Evolutionary conservation across 2,113 vertebrate species (phyloP), one percentile per base, ranked within the genome.

Genomic region (Acrocephalus arundinaceus): DNA sequence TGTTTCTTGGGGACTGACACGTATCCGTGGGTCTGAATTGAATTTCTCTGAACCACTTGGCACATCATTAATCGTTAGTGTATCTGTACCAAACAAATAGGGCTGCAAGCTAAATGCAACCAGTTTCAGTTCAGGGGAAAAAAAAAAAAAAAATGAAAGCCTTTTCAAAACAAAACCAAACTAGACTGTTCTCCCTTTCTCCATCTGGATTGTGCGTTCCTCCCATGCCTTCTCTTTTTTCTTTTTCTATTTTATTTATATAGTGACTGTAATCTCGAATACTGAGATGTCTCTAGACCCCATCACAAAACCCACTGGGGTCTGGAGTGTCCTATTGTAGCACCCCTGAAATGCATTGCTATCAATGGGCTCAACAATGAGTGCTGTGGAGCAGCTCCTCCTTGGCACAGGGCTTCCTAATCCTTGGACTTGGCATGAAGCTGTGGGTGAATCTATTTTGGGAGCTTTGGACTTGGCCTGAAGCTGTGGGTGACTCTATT

Each of bases 41-140:
- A 96, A 87, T 94, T 89, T 93, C 83, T 89, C 59, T 83, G 84
- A 94, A 51, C 46, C 57, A 83, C 91, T 96, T 89, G 90, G 78
- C 59, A 89, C 66, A 96, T 93, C 87, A 94, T 97, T 92, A 94
- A 77, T 97, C 43, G 63, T 91, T 91, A 95, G 79, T 93, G 48
- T 93, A 89, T 87, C 67, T 97, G 79, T 92, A 80, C 70, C 59
- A 21, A 25, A 41, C 48, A 79, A 84, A 83, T 35, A 91, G 63
- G 58, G 35, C 94, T 96, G 59, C 94, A 77, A 95, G 95, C 88
- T 89, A 95, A 72, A 73, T 55, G 71, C 84, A 68, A 55, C 33
- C 82, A 66, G 52, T 87, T 96, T 76, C 84, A 84, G 59, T 55
- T 85, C 51, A 63, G 55, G 51, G 25, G 3, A 6, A 24, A 54